These are phyloP conservation scores for Pipistrellus kuhlii DNA, from an alignment of 2,797 vertebrate species.

Conservation along the genomic window DNA sequence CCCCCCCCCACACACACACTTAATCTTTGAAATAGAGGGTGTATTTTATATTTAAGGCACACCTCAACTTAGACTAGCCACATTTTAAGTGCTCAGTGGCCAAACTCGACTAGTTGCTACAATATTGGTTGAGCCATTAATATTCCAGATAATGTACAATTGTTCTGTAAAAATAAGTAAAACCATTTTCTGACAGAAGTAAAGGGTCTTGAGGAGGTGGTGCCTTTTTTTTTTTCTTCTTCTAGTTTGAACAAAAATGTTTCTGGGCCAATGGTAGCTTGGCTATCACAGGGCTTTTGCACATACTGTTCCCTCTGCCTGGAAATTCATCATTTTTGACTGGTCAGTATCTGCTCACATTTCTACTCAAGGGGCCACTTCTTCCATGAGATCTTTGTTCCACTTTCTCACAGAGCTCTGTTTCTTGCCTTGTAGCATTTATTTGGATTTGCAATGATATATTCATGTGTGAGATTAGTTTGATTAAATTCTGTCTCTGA, in stretches of 20 bases:
- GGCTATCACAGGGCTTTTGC: background rate
- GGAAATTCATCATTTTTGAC: background rate
- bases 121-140: background rate
- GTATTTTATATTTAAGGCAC: background rate
- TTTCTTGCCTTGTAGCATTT: background rate
- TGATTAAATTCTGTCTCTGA: background rate
- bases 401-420: background rate
- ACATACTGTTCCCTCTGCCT: background rate
- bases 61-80: background rate
- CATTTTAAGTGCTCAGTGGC: background rate
- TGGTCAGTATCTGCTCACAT: background rate
- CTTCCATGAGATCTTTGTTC: background rate
- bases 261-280: background rate
- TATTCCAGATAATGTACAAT: background rate
- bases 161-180: constrained; percentile 3
- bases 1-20: background rate
- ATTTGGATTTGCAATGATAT: background rate
- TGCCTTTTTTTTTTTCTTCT: background rate
- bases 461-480: background rate
- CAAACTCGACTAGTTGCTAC: background rate
- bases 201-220: background rate
- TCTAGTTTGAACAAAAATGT: background rate
- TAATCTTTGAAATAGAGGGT: background rate
- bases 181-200: background rate
- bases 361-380: background rate